Base-by-base conservation (phyloP, 2,888 invertebrate species). In the Caenorhabditis wallacei region DNA sequence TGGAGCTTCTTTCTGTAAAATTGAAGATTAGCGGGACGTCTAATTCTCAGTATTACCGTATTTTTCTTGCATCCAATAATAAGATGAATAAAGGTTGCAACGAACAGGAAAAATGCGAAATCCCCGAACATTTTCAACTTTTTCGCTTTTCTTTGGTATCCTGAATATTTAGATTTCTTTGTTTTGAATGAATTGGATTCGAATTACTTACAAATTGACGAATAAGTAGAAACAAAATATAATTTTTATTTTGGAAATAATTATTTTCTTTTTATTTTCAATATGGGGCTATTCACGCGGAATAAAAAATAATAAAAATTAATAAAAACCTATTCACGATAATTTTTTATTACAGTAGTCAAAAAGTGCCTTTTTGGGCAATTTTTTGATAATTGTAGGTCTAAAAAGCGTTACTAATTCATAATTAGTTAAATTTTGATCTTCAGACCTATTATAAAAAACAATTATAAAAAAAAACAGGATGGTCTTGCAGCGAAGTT, bases 121-220 rank as follows among this genome's bases (percentile, higher is more conserved):
- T 51, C 37, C 24, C 48, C 66, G 53, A 18, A 35, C 66, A 66
- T 66, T 53, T 26, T 37, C 24, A 53, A 37, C 46, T 63, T 53
- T 22, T 53, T 24, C 18, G 18, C 8, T 35, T 53, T 37, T 24
- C 22, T 35, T 24, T 40, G 37, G 48, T 8, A 48, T 64, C 35
- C 64, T 30, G 20, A 43, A 61, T 37, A 20, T 26, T 13, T 13
- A 16, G 2, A 43, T 11, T 43, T 13, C 43, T 43, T 48, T 5
- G 30, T 30, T 30, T 13, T 43, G 11, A 48, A 48, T 4, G 8
- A 48, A 18, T 13, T 18, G 18, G 3, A 48, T 18, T 18, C 46
- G 18, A 18, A 18, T 18, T 18, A 53, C 46, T 48, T 8, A 48
- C 46, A 48, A 2, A 18, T 18, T 18, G 13, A 48, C 18, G 46